phyloP scores from a whole-genome alignment of 2,797 vertebrate species.

The Masticophis lateralis region DNA sequence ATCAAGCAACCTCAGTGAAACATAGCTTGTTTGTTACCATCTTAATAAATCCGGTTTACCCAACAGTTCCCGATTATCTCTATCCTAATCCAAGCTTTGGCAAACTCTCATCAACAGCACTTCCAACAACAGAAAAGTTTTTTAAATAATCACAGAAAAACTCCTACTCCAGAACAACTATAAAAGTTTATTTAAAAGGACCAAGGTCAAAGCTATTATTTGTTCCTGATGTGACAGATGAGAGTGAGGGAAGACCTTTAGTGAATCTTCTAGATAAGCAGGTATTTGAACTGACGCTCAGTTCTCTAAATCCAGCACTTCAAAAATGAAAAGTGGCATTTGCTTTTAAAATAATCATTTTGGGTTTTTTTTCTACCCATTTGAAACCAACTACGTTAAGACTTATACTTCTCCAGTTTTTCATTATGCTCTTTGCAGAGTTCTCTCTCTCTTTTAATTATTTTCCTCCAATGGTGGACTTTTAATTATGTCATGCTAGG shows the following conservation, averaged over 20 bases:
- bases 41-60: not conserved
- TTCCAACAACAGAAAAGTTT: not conserved
- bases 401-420: not conserved
- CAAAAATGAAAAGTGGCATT: not conserved
- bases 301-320: not conserved
- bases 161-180: not conserved
- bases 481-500: not conserved
- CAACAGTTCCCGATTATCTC: not conserved
- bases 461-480: not conserved
- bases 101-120: not conserved
- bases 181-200: not conserved
- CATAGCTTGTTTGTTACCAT: not conserved
- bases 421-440: not conserved
- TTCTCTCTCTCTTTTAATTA: not conserved
- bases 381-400: not conserved
- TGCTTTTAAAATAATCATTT: not conserved
- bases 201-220: not conserved
- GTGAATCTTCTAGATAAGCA: not conserved
- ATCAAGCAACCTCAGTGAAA: not conserved
- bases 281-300: not conserved
- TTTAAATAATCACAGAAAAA: not conserved
- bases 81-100: not conserved
- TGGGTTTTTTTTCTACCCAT: not conserved
- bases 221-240: not conserved
- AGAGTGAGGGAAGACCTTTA: not conserved